phyloP scores from a whole-genome alignment of 2,888 invertebrate genomes.

The Eupithecia inturbata region DNA sequence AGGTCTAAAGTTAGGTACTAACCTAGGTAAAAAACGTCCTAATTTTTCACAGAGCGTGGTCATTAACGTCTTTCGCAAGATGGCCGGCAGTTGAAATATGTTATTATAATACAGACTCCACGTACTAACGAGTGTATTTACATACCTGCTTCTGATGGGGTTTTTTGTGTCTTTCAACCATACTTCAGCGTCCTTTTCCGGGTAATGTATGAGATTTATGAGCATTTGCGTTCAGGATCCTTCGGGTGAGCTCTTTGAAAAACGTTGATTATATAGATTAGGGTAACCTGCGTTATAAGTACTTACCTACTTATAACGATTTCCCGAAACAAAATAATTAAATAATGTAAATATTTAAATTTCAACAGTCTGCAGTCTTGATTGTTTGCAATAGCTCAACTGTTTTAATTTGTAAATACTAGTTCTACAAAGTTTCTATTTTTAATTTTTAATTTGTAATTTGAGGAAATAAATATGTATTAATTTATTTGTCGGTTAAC shows the following conservation, averaged over 20 bases:
- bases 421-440: background rate
- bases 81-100: slow-evolving; percentile 64
- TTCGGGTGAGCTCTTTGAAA: background rate
- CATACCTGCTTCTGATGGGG: slow-evolving; percentile 36
- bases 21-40: slow-evolving; percentile 11
- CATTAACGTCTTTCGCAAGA: slow-evolving; percentile 73
- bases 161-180: slow-evolving; percentile 29
- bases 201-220: slow-evolving; percentile 24
- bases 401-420: background rate
- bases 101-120: slow-evolving; percentile 66
- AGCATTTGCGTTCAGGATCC: background rate
- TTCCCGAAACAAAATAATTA: background rate
- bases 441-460: background rate
- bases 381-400: background rate
- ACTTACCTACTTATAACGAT: background rate
- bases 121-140: slow-evolving; percentile 46
- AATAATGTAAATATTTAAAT: background rate
- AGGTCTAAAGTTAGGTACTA: slow-evolving; percentile 37
- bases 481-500: background rate
- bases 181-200: slow-evolving; percentile 17
- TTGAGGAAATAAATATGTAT: background rate
- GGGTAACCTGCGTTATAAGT: background rate
- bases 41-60: slow-evolving; percentile 61
- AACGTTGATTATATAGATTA: background rate
- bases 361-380: background rate